Percentiles rank a stretch among this genome's conserved stretches.
These are phyloP conservation scores for Abrostola tripartita DNA, from an alignment of 2,888 invertebrate species.

Conservation along the genomic window DNA sequence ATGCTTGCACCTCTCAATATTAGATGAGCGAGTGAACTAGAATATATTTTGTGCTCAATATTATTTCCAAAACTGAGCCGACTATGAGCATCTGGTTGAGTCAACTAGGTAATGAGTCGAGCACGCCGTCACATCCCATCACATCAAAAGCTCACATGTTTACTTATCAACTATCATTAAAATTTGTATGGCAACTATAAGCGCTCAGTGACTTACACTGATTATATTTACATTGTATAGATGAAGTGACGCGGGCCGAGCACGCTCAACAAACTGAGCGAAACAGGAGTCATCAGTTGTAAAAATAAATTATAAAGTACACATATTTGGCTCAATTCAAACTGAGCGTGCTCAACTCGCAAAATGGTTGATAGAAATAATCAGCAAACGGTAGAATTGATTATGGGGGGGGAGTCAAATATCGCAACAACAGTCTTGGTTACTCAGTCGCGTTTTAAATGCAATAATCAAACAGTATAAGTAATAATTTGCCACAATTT, in stretches of 20 bases:
- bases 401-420: slow-evolving; percentile 63
- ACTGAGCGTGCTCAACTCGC: slow-evolving; percentile 24
- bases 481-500: slow-evolving; percentile 77
- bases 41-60: slow-evolving; percentile 16
- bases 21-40: slow-evolving; percentile 4
- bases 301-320: slow-evolving; percentile 46
- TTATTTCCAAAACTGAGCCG: slow-evolving; percentile 25
- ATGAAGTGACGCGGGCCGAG: slow-evolving; percentile 41
- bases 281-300: slow-evolving; percentile 31
- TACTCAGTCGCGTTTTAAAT: slow-evolving; percentile 79
- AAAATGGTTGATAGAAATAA: slow-evolving; percentile 20
- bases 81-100: slow-evolving; percentile 2
- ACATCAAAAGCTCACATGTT: slow-evolving; percentile 68
- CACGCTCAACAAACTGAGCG: slow-evolving; percentile 23
- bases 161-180: slow-evolving; percentile 82
- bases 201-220: slow-evolving; percentile 82
- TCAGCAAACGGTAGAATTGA: slow-evolving; percentile 43
- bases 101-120: slow-evolving; percentile 11
- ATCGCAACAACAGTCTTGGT: slow-evolving; percentile 81
- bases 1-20: slow-evolving; percentile 8
- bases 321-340: slow-evolving; percentile 7
- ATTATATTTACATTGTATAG: slow-evolving; percentile 80
- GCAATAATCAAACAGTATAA: slow-evolving; percentile 70
- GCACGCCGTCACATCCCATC: slow-evolving; percentile 57
- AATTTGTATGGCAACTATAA: slow-evolving; percentile 86